Conservation (phyloP, 2,113 vertebrate species). For the Himantopus leucocephalus region DNA sequence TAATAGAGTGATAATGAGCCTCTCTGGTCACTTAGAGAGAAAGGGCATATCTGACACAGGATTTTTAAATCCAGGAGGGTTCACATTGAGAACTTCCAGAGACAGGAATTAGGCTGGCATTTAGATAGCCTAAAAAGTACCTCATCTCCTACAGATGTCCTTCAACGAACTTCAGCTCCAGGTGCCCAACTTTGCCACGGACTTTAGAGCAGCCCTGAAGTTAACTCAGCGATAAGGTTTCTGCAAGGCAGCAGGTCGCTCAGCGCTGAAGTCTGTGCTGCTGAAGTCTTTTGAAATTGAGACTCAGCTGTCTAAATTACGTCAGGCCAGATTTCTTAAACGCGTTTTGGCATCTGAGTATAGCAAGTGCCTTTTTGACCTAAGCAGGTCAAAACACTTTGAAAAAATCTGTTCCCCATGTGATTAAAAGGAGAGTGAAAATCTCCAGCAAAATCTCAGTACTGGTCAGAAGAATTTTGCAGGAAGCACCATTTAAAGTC, state of each 20-base stretch:
- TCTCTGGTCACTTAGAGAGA: background rate
- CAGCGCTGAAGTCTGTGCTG: background rate
- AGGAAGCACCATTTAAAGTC: slow-evolving; percentile 7
- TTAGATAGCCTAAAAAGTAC: background rate
- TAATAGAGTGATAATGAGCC: background rate
- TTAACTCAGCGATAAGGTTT: background rate
- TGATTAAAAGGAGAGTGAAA: slow-evolving; percentile 40
- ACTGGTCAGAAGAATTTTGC: background rate
- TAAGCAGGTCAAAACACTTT: slow-evolving; percentile 51
- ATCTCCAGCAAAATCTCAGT: slow-evolving; percentile 16
- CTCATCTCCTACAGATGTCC: background rate
- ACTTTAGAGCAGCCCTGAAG: background rate
- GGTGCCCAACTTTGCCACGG: background rate
- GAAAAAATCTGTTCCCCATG: slow-evolving; percentile 48
- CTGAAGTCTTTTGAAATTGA: slow-evolving; percentile 54
- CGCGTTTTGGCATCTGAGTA: slow-evolving; percentile 6
- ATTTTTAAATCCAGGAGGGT: slow-evolving; percentile 9
- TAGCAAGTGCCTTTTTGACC: slow-evolving; percentile 56
- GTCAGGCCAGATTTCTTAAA: slow-evolving; percentile 50
- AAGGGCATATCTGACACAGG: background rate
- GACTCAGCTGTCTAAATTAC: slow-evolving; percentile 30
- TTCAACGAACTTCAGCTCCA: background rate
- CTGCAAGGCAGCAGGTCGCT: background rate
- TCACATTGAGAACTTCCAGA: slow-evolving; percentile 10
- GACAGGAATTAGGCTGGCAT: background rate